Evolutionary conservation across 2,113 vertebrate species (phyloP), one percentile per base, ranked within the genome.

Genomic region (Melanerpes aurifrons): DNA sequence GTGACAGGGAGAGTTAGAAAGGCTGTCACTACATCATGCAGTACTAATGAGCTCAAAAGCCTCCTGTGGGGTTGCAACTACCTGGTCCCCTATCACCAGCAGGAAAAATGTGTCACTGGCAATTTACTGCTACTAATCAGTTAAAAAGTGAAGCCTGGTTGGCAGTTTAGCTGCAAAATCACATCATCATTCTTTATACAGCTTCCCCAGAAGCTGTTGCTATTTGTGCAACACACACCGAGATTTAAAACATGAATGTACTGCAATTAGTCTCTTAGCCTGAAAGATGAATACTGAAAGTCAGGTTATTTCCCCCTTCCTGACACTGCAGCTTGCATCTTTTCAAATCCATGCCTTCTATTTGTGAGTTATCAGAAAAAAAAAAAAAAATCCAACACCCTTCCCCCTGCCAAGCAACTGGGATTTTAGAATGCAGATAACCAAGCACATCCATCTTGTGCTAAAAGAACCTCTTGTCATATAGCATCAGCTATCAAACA

Each of bases 31-130:
- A 6, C 25, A 12, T 18, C 14, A 9, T 3, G 5, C 16, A 26
- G 31, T 2, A 29, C 28, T 1, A 22, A 26, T 0, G 0, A 62
- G 29, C 19, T 32, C 43, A 26, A 40, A n/a, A 29, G 10, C 48
- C 37, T 21, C 17, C 9, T 37, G 50, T 9, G 15, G n/a, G 8
- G 35, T 9, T 5, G 0, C 29, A 29, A 12, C 22, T 31, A 31
- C 31, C 40, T 2, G 25, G 14, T 2, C 6, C 11, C 13, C 4
- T 5, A 3, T 3, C 16, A n/a, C 5, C 53, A 71, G 17, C 50
- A 73, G 18, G 18, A 18, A 79, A 14, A 6, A 45, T 6, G 12
- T 8, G 15, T 57, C 9, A 3, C 8, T 7, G 7, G 9, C 37
- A 5, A 12, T 28, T 47, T n/a, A 20, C 5, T 47, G 26, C 26